phyloP scores from a whole-genome alignment of 2,888 invertebrate species.

The Stenotaenia linearis region DNA sequence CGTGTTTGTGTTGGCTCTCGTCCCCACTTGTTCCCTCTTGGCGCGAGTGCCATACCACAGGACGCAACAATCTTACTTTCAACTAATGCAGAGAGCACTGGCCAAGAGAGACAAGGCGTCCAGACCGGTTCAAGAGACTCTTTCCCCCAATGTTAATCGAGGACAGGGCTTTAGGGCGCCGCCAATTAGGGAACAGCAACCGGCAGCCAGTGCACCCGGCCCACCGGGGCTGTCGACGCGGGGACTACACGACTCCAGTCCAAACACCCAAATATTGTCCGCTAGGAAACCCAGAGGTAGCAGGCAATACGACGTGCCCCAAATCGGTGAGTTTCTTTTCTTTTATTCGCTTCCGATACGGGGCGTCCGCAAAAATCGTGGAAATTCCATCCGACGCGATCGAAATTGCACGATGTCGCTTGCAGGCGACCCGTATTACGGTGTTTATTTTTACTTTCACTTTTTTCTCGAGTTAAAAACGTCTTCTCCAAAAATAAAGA shows the following conservation, averaged over 20 bases:
- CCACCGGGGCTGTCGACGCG: background rate
- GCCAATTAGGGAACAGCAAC: background rate
- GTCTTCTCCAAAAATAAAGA: background rate
- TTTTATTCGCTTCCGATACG: no score
- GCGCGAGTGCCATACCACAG: background rate
- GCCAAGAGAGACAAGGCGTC: background rate
- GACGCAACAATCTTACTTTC: background rate
- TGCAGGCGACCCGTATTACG: no score
- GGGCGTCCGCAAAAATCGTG: no score
- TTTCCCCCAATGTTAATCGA: background rate
- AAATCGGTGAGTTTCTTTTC: constrained; percentile 39
- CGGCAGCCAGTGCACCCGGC: background rate
- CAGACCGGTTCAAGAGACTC: background rate
- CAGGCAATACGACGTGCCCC: constrained; percentile 39
- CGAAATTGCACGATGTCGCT: no score
- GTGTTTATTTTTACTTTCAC: no score
- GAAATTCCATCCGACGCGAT: no score
- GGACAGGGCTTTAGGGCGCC: background rate
- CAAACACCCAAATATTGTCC: background rate
- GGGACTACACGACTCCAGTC: background rate
- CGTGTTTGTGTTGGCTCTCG: background rate
- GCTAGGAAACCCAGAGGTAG: constrained; percentile 34
- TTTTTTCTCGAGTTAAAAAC: no score
- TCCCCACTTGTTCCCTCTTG: background rate
- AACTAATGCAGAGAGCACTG: background rate